Percentiles rank a stretch among this genome's conserved stretches.
Evolutionary conservation across 2,797 vertebrate species (phyloP).

Genomic region (Scyliorhinus canicula): DNA sequence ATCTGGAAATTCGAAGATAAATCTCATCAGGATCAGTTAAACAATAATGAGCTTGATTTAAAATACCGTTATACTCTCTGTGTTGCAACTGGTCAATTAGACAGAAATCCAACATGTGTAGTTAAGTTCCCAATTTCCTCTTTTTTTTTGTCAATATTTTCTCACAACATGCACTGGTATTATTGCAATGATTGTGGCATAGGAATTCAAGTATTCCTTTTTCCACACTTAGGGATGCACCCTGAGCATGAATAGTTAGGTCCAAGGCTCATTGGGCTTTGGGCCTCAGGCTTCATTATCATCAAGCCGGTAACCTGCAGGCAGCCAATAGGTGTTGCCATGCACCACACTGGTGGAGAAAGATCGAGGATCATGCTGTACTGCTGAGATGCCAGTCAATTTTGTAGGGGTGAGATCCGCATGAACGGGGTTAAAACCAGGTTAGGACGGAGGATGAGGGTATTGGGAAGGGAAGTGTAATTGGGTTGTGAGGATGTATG

Average conservation of each 20-base stretch:
- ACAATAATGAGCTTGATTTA: neutral
- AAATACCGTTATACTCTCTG: neutral
- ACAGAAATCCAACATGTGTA: neutral
- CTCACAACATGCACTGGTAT: neutral
- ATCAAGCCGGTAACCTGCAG: neutral
- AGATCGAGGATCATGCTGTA: neutral
- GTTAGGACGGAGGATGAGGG: neutral
- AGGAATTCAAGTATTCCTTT: neutral
- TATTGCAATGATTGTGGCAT: neutral
- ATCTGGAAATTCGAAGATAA: neutral
- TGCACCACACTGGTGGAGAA: neutral
- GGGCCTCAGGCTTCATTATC: neutral
- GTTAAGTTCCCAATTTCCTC: neutral
- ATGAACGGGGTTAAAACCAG: neutral
- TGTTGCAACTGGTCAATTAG: neutral
- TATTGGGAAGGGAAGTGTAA: neutral
- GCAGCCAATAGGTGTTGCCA: neutral
- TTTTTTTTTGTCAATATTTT: neutral
- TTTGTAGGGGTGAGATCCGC: neutral
- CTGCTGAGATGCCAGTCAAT: neutral
- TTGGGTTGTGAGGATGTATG: neutral
- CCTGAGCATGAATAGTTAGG: neutral
- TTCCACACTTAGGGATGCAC: neutral
- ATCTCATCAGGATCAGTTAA: neutral
- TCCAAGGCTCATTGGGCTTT: neutral